A percentile compares a stretch with the other conserved stretches of the same genome.
Evolutionary conservation across 1,140 invertebrate species (phyloP).

Genomic region (Drosophila saltans): DNA sequence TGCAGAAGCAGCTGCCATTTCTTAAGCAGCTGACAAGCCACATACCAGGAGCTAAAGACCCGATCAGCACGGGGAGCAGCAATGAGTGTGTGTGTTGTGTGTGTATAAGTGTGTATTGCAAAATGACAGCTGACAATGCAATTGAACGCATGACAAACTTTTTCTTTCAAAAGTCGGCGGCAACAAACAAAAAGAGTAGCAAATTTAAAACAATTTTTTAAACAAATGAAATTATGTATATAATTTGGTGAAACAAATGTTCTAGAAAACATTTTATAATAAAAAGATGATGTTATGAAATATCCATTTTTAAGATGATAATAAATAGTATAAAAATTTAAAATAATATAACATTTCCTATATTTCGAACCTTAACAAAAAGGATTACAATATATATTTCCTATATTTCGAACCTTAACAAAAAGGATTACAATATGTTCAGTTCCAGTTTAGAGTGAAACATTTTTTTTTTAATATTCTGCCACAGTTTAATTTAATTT

Average conservation of each 20-base stretch:
- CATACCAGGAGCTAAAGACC: slow-evolving; percentile 8
- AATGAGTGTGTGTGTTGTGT: slow-evolving; percentile 9
- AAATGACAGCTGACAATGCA: slow-evolving; percentile 63
- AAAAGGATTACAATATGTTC: too few relatives aligned
- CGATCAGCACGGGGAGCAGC: neutral
- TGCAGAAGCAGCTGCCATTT: slow-evolving; percentile 58
- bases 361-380: too few relatives aligned
- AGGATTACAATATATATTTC: too few relatives aligned
- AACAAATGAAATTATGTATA: neutral
- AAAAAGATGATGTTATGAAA: too few relatives aligned
- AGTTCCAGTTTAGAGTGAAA: too few relatives aligned
- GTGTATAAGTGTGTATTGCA: slow-evolving; percentile 31
- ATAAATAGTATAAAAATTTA: too few relatives aligned
- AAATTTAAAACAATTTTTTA: neutral
- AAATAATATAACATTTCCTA: too few relatives aligned
- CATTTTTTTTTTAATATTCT: too few relatives aligned
- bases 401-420: too few relatives aligned
- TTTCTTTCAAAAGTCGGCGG: neutral
- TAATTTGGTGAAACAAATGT: neutral
- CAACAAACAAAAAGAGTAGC: neutral
- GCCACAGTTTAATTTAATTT: too few relatives aligned
- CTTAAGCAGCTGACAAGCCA: slow-evolving; percentile 51
- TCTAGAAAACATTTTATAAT: too few relatives aligned
- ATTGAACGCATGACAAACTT: slow-evolving; percentile 15
- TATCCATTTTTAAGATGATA: too few relatives aligned